Base-by-base conservation (phyloP, 1,140 invertebrate genomes). In the Panonychus citri region DNA sequence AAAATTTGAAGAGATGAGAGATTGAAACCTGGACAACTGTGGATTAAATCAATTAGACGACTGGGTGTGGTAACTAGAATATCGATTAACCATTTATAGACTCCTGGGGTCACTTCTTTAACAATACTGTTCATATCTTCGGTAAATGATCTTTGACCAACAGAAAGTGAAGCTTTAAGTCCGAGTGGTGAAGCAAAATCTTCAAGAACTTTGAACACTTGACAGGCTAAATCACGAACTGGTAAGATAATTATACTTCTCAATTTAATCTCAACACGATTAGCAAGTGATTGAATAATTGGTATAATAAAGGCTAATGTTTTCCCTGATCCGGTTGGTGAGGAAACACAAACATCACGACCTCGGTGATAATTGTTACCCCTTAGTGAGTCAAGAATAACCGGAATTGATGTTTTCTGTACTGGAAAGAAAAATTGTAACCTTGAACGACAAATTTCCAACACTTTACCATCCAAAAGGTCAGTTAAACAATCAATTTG, bases 311-410 rank as follows among this genome's bases (percentile, higher is more conserved):
- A 97, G 5, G 88, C 81, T 51, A 97, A 70, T 1, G 93, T 97
- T 75, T 98, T 98, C 12, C 93, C 93, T 76, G 88, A 94, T 13
- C 93, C 94, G 17, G 94, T 98, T 24, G 91, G 89, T 43, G 91
- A 88, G 25, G 88, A 93, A 39, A 97, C 83, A 73, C 91, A 96
- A n/a, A 94, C 74, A 69, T 98, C 93, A 61, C 78, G 75, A 0
- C 82, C 81, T 68, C 82, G 77, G 60, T 19, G 34, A 25, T 78
- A 75, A 1, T 73, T 68, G 57, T 69, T 63, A 40, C 77, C 74
- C 57, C 77, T 71, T 42, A 73, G 68, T 56, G 77, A 71, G 58
- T 77, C 68, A 8, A 89, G 64, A 39, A 94, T 69, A 73, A 80
- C 86, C 3, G 85, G 82, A 59, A 95, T 81, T 0, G 94, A 77